Base-by-base conservation (phyloP, 2,113 vertebrate species). In the Carlito syrichta region DNA sequence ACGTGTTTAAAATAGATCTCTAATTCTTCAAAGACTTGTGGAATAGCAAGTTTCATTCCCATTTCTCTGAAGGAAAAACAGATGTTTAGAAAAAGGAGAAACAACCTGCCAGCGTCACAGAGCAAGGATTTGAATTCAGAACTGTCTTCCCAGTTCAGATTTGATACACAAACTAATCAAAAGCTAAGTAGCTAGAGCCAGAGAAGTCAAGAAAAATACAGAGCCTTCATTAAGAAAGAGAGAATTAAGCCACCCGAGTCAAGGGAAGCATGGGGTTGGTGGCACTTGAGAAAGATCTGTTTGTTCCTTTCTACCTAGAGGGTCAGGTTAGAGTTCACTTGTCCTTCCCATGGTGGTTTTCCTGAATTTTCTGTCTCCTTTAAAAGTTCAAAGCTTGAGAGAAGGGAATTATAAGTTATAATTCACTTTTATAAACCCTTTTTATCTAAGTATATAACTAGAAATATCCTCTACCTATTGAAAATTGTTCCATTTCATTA, bases 41-140 rank as follows among this genome's bases (percentile, higher is more conserved):
- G 27, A 91, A 12, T 77, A 94, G 20, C 27, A 48, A 22, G n/a
- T 84, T 81, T 94, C 91, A 74, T 32, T 92, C n/a, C 48, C 38
- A 17, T 94, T 96, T 90, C 71, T 97, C 50, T 83, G 17, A 68
- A 78, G 54, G 20, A 66, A 90, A 88, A 92, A 48, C 17, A 56
- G 20, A 87, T 40, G 48, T 62, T 96, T 60, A 69, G 40, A 38
- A 73, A n/a, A 73, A 79, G 32, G 79, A 40, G 68, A 77, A 83
- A 66, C 52, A 25, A n/a, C 16, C 56, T 48, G 11, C n/a, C 62
- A 43, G 6, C 58, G 30, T 95, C 86, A 78, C 38, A 94, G 62
- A 90, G 54, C n/a, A 60, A 89, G 88, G 50, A 68, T 96, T 96
- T 94, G 62, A 93, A 74, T 83, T 97, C 40, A 60, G n/a, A 50